phyloP scores from a whole-genome alignment of 2,797 vertebrate genomes.

The Sebastes reedi region DNA sequence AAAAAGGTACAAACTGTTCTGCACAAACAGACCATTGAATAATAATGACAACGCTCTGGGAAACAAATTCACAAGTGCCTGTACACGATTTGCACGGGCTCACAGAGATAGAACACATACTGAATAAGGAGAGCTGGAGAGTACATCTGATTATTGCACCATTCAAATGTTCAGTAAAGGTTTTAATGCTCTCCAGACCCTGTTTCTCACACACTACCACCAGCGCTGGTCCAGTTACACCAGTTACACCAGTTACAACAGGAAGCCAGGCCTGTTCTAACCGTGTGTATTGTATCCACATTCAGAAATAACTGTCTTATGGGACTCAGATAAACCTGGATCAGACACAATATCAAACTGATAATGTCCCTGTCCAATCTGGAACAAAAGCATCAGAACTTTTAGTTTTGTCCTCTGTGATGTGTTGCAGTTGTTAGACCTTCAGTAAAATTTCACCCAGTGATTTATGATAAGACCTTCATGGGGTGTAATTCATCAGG shows the following conservation, averaged over 20 bases:
- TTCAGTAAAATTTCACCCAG: neutral
- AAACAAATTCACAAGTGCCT: constrained; percentile 50
- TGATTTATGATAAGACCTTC: neutral
- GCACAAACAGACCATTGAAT: constrained; percentile 69
- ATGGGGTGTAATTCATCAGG: neutral
- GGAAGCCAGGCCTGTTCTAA: neutral
- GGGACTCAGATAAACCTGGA: neutral
- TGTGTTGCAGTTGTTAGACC: neutral
- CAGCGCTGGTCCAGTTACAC: neutral
- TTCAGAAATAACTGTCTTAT: neutral
- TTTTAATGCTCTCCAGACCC: neutral
- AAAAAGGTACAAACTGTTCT: constrained; percentile 73
- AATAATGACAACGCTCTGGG: constrained; percentile 48
- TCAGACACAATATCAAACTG: neutral
- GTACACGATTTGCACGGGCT: constrained; percentile 9
- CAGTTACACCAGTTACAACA: neutral
- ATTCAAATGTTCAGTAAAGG: neutral
- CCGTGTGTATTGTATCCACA: neutral
- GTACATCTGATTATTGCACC: neutral
- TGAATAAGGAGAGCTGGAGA: neutral
- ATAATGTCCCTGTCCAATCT: neutral
- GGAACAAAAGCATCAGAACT: neutral
- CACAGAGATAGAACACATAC: neutral
- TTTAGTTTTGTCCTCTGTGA: neutral
- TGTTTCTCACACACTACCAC: too few species aligned